Evolutionary conservation across 1,140 invertebrate genomes (phyloP).

Genomic region (Conus betulinus): DNA sequence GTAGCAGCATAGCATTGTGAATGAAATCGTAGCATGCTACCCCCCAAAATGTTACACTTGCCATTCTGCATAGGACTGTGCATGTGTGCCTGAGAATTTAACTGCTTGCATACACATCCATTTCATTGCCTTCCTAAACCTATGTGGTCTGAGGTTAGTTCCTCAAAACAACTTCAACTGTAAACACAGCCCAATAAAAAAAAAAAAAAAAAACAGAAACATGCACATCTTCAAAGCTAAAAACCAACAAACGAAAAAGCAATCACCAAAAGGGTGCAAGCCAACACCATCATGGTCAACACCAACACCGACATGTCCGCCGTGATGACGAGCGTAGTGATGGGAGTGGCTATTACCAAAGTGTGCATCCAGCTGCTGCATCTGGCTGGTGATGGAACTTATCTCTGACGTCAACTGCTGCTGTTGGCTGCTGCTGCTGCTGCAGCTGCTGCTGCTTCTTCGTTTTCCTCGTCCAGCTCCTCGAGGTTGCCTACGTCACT

Average conservation of each 20-base stretch:
- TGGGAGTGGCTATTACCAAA: constrained; percentile 50
- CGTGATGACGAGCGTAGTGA: background rate
- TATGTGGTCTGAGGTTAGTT: too few species aligned
- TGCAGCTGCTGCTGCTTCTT: constrained; percentile 37
- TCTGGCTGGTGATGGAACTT: constrained; percentile 88
- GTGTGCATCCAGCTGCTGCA: constrained; percentile 86
- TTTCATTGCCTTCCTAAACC: too few species aligned
- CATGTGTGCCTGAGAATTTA: too few species aligned
- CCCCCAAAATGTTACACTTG: too few species aligned
- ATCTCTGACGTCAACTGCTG: constrained; percentile 77
- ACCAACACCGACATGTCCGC: constrained; percentile 21
- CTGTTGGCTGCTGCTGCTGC: background rate
- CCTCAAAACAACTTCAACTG: too few species aligned
- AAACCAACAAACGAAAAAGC: background rate
- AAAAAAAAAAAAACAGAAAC: too few species aligned
- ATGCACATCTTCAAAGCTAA: too few species aligned
- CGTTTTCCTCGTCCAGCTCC: constrained; percentile 80
- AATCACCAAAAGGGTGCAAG: constrained; percentile 52
- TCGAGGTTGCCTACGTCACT: constrained; percentile 79
- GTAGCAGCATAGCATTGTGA: too few species aligned
- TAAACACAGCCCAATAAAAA: too few species aligned
- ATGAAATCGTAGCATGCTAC: too few species aligned
- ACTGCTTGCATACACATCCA: too few species aligned
- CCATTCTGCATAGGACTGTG: too few species aligned
- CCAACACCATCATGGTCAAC: constrained; percentile 54